Conservation (phyloP, 2,113 vertebrate genomes). For the Pachyramphus minor region DNA sequence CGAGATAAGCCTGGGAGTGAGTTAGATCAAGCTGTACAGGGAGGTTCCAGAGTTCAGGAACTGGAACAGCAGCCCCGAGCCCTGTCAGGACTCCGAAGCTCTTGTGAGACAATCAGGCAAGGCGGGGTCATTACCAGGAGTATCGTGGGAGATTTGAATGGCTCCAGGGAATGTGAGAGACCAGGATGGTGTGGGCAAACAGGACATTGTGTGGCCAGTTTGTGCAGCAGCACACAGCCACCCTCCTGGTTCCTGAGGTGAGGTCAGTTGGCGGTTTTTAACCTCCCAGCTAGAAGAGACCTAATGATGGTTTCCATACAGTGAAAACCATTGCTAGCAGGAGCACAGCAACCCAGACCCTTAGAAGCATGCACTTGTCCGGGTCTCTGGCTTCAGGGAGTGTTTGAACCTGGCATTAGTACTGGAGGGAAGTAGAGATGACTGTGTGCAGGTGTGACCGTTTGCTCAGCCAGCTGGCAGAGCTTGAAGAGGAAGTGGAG, state of each 20-base stretch:
- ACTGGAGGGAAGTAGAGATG: neutral
- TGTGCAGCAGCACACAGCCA: neutral
- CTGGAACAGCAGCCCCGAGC: neutral
- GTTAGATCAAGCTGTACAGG: fast-evolving
- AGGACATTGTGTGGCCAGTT: neutral
- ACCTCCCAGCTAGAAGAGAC: neutral
- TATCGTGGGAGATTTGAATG: neutral
- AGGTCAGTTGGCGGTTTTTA: neutral
- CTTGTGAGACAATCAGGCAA: neutral
- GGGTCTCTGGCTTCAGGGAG: neutral
- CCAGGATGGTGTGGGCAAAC: neutral
- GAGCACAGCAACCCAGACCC: neutral
- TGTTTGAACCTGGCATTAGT: neutral
- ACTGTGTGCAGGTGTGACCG: neutral
- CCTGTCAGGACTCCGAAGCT: neutral
- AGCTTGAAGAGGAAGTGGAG: neutral
- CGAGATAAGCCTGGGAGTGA: neutral
- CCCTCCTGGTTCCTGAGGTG: neutral
- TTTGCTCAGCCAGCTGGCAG: neutral
- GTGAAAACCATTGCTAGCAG: neutral
- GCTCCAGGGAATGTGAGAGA: neutral
- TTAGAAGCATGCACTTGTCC: neutral
- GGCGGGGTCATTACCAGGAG: neutral
- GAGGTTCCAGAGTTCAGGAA: fast-evolving
- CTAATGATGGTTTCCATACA: neutral